These are phyloP conservation scores for Dendrocincla fuliginosa DNA, from an alignment of 2,797 vertebrate genomes.

Conservation along the genomic window DNA sequence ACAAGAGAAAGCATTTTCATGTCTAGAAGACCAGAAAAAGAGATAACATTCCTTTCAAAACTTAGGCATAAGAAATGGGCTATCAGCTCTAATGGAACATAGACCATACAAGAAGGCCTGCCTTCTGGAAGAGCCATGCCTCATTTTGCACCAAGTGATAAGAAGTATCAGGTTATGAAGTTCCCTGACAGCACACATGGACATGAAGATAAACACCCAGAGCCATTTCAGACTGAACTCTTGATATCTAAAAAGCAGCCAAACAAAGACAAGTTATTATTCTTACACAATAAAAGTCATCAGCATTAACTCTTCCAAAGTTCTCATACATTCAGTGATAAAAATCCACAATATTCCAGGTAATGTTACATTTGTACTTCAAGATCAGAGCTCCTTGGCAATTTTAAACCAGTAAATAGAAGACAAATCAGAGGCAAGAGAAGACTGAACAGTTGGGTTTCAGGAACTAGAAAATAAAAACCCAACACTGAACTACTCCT, in stretches of 20 bases:
- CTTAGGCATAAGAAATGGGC: background rate
- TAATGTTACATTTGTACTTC: background rate
- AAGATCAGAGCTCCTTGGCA: background rate
- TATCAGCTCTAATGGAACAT: background rate
- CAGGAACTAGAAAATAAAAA: background rate
- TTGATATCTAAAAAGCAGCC: background rate
- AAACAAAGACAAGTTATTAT: background rate
- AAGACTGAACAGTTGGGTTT: background rate
- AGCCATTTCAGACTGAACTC: background rate
- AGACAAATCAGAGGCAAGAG: background rate
- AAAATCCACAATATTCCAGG: background rate
- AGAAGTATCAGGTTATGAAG: background rate
- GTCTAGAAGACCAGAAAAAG: background rate
- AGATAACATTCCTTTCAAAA: background rate
- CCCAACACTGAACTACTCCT: background rate
- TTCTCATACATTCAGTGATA: background rate
- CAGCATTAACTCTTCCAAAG: background rate
- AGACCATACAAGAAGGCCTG: background rate
- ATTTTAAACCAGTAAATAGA: background rate
- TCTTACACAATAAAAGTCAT: background rate
- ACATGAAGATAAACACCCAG: background rate
- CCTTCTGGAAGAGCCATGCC: background rate
- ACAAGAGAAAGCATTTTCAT: background rate
- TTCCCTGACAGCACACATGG: background rate
- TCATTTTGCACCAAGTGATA: background rate